phyloP scores from a whole-genome alignment of 2,113 vertebrate genomes.

The Sclerurus mexicanus region DNA sequence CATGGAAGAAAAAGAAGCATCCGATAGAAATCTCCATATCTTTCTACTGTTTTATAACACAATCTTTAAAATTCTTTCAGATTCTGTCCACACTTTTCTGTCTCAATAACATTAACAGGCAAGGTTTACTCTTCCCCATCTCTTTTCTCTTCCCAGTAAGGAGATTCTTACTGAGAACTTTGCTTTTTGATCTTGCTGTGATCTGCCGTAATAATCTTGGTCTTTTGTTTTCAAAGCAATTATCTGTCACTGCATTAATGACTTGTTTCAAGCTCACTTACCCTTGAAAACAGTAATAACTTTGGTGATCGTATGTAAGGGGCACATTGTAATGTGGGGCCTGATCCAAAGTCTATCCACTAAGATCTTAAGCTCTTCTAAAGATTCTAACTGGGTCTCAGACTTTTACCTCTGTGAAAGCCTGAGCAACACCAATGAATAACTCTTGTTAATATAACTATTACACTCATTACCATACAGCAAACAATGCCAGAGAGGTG shows the following conservation, averaged over 20 bases:
- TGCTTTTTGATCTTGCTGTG: background rate
- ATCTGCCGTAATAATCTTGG: background rate
- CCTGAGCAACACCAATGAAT: background rate
- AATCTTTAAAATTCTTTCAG: background rate
- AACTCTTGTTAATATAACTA: background rate
- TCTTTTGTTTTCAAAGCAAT: background rate
- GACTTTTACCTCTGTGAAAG: background rate
- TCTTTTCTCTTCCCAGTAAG: background rate
- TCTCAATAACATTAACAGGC: background rate
- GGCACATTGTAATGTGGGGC: background rate
- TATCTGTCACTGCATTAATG: background rate
- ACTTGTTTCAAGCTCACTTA: background rate
- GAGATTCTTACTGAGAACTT: background rate
- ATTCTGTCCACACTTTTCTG: background rate
- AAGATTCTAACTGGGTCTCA: background rate
- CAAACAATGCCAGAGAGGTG: background rate
- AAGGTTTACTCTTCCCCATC: background rate
- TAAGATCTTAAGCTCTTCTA: background rate
- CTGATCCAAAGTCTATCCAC: background rate
- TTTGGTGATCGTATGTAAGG: background rate
- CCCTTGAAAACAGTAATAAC: background rate
- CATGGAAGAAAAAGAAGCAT: background rate
- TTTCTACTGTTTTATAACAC: background rate
- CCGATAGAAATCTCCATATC: background rate
- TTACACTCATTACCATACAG: background rate